Percentiles rank a stretch among this genome's conserved stretches.
Evolutionary conservation across 2,888 invertebrate species (phyloP).

Genomic region (Drosophila neutralis): DNA sequence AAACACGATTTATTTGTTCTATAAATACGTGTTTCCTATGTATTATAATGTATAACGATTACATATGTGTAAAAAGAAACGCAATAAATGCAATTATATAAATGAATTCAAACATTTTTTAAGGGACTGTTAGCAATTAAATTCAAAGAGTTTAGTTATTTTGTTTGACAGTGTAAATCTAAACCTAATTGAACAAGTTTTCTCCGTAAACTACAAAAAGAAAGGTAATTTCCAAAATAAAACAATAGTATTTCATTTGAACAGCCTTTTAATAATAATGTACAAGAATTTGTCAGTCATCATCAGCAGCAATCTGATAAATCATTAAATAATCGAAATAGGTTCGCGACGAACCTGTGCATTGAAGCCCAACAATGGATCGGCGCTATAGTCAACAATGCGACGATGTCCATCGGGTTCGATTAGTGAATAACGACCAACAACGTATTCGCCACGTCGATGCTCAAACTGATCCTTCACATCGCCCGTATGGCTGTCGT

Average conservation of each 20-base stretch:
- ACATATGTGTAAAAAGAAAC: slow-evolving; percentile 60
- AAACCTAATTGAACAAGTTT: background rate
- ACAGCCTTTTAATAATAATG: slow-evolving; percentile 43
- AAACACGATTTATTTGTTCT: slow-evolving; percentile 22
- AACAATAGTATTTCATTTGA: slow-evolving; percentile 3
- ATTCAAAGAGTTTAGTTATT: background rate
- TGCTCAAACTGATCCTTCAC: slow-evolving; percentile 84
- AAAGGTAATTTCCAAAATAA: background rate
- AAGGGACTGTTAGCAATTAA: background rate
- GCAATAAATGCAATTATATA: slow-evolving; percentile 76
- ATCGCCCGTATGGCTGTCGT: slow-evolving; percentile 84
- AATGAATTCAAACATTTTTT: background rate
- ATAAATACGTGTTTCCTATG: slow-evolving; percentile 43
- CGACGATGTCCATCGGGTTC: slow-evolving; percentile 84
- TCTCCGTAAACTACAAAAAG: too few relatives aligned
- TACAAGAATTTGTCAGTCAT: background rate
- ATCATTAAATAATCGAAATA: slow-evolving; percentile 30
- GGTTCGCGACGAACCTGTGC: slow-evolving; percentile 84
- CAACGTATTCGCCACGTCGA: slow-evolving; percentile 83
- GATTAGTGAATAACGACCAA: slow-evolving; percentile 83
- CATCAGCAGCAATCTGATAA: background rate
- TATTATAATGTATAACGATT: slow-evolving; percentile 52
- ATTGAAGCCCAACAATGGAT: slow-evolving; percentile 83
- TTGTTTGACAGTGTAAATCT: background rate
- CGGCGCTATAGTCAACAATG: slow-evolving; percentile 83